Percentiles rank a stretch among this genome's conserved stretches.
Evolutionary conservation across 2,888 invertebrate genomes (phyloP).

Genomic region (Biston stratarius): DNA sequence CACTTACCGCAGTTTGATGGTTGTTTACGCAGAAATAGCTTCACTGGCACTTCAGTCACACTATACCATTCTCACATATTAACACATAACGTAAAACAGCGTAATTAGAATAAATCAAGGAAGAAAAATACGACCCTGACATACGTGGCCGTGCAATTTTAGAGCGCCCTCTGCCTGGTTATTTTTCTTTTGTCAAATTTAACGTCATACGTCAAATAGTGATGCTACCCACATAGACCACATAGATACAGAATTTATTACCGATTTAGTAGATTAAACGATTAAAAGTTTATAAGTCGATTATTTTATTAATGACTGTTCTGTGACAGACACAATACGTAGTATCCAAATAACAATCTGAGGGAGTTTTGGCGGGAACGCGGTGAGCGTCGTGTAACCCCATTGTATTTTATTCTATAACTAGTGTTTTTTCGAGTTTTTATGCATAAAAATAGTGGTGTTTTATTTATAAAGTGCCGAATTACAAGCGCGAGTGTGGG

Average conservation of each 20-base stretch:
- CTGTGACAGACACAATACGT: too few relatives aligned
- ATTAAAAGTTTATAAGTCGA: constrained; percentile 14
- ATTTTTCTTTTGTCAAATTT: constrained; percentile 60
- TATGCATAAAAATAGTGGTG: too few relatives aligned
- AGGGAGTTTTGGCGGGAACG: too few relatives aligned
- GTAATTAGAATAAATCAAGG: constrained; percentile 71
- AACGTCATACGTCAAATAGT: constrained; percentile 58
- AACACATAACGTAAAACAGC: constrained; percentile 68
- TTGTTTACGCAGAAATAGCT: constrained; percentile 65
- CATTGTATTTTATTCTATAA: too few relatives aligned
- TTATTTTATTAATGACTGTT: too few relatives aligned
- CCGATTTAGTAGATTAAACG: not conserved
- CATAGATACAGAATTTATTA: constrained; percentile 1
- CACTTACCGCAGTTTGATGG: constrained; percentile 70
- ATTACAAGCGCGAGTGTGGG: too few relatives aligned
- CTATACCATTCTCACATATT: constrained; percentile 79
- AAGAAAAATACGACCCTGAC: constrained; percentile 84
- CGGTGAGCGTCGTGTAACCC: too few relatives aligned
- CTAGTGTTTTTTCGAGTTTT: too few relatives aligned
- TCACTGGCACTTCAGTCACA: constrained; percentile 63
- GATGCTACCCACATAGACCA: constrained; percentile 23
- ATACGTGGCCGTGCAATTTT: constrained; percentile 84
- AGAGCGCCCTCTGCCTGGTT: constrained; percentile 81
- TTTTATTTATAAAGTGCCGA: too few relatives aligned
- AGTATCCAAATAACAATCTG: too few relatives aligned